phyloP scores from a whole-genome alignment of 2,888 invertebrate species.

The Gymnosoma rotundatum region DNA sequence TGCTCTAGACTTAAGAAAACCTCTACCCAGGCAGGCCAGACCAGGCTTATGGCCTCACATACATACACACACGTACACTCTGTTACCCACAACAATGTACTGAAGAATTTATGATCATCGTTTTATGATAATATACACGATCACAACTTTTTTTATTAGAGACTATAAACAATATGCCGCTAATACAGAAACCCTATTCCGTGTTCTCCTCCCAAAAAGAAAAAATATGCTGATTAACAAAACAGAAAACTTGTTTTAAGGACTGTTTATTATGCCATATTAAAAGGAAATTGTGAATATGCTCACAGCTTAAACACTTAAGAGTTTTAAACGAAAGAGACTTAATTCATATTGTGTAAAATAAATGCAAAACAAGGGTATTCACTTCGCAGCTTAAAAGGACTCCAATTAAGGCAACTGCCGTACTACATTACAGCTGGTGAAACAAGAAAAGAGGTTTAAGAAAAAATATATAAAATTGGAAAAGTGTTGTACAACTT shows the following conservation, averaged over 20 bases:
- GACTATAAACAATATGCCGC: constrained; percentile 65
- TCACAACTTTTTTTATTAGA: constrained; percentile 49
- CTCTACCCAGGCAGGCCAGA: constrained; percentile 17
- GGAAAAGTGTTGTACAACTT: too few species aligned
- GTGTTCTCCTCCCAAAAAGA: constrained; percentile 38
- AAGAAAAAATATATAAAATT: too few species aligned
- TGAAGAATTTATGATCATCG: constrained; percentile 70
- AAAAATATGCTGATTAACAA: background rate
- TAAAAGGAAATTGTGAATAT: constrained; percentile 62
- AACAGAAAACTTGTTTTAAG: constrained; percentile 58
- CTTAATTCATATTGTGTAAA: constrained; percentile 54
- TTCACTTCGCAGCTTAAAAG: constrained; percentile 11
- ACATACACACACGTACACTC: background rate
- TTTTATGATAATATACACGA: constrained; percentile 70
- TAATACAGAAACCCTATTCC: constrained; percentile 43
- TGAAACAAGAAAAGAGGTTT: too few species aligned
- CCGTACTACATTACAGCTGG: too few species aligned
- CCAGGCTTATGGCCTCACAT: background rate
- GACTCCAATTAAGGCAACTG: too few species aligned
- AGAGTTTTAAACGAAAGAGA: constrained; percentile 36
- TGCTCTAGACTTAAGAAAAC: constrained; percentile 60
- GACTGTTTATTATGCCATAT: constrained; percentile 64
- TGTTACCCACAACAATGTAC: constrained; percentile 36
- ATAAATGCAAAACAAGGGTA: constrained; percentile 14
- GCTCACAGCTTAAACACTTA: constrained; percentile 55